Base-by-base conservation (phyloP, 2,113 vertebrate species). In the Oreochromis aureus region DNA sequence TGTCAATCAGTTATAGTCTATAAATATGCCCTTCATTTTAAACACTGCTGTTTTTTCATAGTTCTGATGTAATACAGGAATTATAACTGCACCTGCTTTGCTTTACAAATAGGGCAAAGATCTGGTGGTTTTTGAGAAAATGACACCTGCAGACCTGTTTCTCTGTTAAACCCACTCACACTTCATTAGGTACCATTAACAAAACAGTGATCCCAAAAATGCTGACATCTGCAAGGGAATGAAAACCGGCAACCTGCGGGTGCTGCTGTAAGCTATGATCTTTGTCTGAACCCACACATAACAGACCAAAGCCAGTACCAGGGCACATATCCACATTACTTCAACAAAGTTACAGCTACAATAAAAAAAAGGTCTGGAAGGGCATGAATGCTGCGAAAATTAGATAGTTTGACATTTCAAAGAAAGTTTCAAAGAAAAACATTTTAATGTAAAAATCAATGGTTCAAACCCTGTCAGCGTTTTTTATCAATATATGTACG, bases 401-500 rank as follows among this genome's bases (percentile, higher is more conserved):
- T 48, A 30, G 15, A 73, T 18, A 18, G 8, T 73, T 48, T 48
- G 9, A 48, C 15, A 27, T 27, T 27, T 27, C 27, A 27, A 27
- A 27, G 27, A 27, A 39, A 39, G 6, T 39, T 66, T 63, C 4
- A 24, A 41, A 13, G 4, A 6, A 71, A 46, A 71, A 73, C 15
- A 30, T 44, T 71, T 71, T 71, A n/a, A 36, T 13, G 63, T 39
- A 73, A 73, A 46, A 76, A 48, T 76, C 22, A 73, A 10, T 27
- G 39, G n/a, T 71, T 71, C 66, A 44, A 27, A 73, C 22, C 8
- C 13, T 27, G 22, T 73, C 22, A 46, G 39, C 0, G 0, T 0
- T 46, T 46, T 73, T 46, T 8, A 39, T 73, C 2, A 76, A 76
- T 30, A 19, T 30, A 76, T 30, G 41, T 48, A 46, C 0, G 4